Conservation (phyloP, 1,140 invertebrate species). For the Neodiprion pinetum region DNA sequence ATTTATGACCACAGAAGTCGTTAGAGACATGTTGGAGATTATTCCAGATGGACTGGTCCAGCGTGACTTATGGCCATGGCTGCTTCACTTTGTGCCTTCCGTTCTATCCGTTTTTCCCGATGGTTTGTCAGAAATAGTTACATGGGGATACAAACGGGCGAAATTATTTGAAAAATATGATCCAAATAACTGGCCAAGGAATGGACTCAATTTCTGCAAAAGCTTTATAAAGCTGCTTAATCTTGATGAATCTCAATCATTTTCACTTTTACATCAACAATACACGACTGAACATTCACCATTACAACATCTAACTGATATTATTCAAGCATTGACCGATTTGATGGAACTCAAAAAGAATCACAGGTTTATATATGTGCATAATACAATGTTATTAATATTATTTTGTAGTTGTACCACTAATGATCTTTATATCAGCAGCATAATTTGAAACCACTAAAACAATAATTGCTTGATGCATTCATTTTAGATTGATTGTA, state of each 20-base stretch:
- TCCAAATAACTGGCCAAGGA: constrained; percentile 43
- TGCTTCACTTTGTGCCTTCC: constrained; percentile 51
- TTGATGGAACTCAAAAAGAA: constrained; percentile 42
- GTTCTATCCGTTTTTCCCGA: constrained; percentile 41
- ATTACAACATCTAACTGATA: constrained; percentile 33
- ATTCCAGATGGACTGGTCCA: constrained; percentile 37
- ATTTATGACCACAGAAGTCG: constrained; percentile 28
- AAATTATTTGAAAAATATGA: constrained; percentile 44
- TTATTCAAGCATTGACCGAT: constrained; percentile 44
- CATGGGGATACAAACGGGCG: constrained; percentile 45
- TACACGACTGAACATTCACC: constrained; percentile 36
- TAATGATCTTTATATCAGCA: too few relatives aligned
- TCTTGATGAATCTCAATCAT: constrained; percentile 33
- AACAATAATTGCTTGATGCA: background rate
- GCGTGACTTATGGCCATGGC: constrained; percentile 42
- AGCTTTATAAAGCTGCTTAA: constrained; percentile 43
- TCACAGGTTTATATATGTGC: constrained; percentile 38
- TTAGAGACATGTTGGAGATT: constrained; percentile 37
- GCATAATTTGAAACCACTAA: too few relatives aligned
- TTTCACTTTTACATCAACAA: constrained; percentile 32
- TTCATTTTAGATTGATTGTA: constrained; percentile 39
- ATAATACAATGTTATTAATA: too few relatives aligned
- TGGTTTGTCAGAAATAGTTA: constrained; percentile 39
- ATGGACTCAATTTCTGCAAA: constrained; percentile 45
- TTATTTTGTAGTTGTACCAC: too few relatives aligned